These are phyloP conservation scores for Merluccius polli DNA, from an alignment of 2,797 vertebrate species.

Conservation along the genomic window DNA sequence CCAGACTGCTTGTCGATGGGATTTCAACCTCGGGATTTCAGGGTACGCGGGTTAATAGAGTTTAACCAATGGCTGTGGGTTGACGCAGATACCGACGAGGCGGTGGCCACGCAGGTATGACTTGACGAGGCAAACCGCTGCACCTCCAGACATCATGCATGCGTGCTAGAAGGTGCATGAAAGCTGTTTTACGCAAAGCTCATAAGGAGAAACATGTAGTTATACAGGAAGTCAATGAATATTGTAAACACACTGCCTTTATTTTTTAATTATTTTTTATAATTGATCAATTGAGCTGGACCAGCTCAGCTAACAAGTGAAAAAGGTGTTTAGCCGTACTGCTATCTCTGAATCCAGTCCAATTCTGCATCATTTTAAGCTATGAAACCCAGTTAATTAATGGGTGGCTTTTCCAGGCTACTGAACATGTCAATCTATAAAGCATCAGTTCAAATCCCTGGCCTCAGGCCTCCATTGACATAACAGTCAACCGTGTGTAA, in stretches of 20 bases:
- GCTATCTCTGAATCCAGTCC: background rate
- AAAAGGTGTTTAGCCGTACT: background rate
- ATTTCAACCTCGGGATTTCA: slow-evolving; percentile 58
- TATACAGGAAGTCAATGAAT: background rate
- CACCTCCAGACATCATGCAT: background rate
- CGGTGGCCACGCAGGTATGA: background rate
- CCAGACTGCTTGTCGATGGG: slow-evolving; percentile 67
- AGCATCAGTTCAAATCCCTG: background rate
- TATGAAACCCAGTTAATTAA: background rate
- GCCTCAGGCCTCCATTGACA: background rate
- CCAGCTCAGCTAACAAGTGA: background rate
- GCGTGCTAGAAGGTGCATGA: background rate
- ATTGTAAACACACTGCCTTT: background rate
- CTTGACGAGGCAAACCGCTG: background rate
- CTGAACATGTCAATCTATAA: background rate
- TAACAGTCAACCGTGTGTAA: background rate
- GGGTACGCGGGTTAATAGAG: slow-evolving; percentile 18
- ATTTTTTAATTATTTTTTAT: background rate
- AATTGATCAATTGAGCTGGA: background rate
- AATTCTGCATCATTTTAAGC: background rate
- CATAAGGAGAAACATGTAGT: background rate
- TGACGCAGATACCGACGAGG: background rate
- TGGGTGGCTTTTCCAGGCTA: background rate
- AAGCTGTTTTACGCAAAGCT: background rate
- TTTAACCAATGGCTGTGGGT: background rate